phyloP scores from a whole-genome alignment of 2,113 vertebrate genomes.

The Lanius ludovicianus region DNA sequence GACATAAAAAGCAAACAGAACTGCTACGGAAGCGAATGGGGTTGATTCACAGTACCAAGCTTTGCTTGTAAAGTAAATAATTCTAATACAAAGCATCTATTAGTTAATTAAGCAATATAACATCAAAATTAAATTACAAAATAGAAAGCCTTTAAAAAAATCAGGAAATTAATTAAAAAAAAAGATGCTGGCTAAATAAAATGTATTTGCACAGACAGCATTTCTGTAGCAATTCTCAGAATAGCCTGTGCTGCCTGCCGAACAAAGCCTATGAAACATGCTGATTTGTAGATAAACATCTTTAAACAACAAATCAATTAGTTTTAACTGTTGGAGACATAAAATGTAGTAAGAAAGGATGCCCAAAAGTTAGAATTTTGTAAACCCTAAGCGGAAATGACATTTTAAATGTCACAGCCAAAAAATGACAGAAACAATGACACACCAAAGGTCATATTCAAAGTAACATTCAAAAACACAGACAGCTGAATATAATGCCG shows the following conservation, averaged over 20 bases:
- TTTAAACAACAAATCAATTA: slow-evolving; percentile 48
- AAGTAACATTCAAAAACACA: slow-evolving; percentile 60
- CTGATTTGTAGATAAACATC: slow-evolving; percentile 26
- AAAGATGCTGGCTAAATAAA: neutral
- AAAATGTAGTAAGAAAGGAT: slow-evolving; percentile 52
- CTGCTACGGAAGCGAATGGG: neutral
- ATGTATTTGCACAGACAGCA: neutral
- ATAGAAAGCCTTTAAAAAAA: neutral
- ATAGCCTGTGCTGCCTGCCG: neutral
- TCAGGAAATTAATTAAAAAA: neutral
- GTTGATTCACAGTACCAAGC: neutral
- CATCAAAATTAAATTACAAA: neutral
- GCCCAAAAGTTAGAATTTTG: slow-evolving; percentile 58
- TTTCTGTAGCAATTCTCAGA: slow-evolving; percentile 5
- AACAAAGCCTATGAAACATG: neutral
- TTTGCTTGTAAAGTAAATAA: neutral
- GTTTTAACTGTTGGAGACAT: slow-evolving; percentile 51
- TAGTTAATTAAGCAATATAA: neutral
- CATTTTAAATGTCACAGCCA: slow-evolving; percentile 72
- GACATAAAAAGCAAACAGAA: neutral
- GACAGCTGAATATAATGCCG: slow-evolving; percentile 45
- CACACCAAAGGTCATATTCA: slow-evolving; percentile 70
- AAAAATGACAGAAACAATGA: slow-evolving; percentile 63
- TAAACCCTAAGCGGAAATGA: slow-evolving; percentile 64
- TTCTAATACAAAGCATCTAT: neutral